A percentile compares a stretch with the other conserved stretches of the same genome.
phyloP scores from a whole-genome alignment of 2,797 vertebrate genomes.

The Helostoma temminkii region DNA sequence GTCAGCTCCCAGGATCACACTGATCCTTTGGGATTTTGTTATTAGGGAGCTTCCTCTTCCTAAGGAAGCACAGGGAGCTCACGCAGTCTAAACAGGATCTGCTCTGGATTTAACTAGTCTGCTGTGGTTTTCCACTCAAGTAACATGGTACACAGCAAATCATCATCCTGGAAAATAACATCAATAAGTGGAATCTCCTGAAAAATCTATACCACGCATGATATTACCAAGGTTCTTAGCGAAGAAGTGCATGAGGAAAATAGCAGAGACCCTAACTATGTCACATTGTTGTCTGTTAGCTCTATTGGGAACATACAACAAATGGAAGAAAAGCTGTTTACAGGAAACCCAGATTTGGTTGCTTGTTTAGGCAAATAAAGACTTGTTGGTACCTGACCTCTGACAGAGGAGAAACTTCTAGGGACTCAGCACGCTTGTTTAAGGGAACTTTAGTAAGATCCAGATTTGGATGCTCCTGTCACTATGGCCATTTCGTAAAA shows the following conservation, averaged over 20 bases:
- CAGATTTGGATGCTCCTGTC: too few species aligned
- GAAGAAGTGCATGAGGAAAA: too few species aligned
- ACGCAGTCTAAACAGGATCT: conserved; percentile 6
- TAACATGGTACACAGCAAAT: conserved; percentile 17
- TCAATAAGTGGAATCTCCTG: neutral
- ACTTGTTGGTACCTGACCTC: too few species aligned
- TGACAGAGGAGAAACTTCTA: too few species aligned
- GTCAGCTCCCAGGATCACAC: neutral
- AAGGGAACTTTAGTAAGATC: too few species aligned
- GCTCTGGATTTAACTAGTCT: conserved; percentile 30
- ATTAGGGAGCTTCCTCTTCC: conserved; percentile 30
- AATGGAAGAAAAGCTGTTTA: too few species aligned
- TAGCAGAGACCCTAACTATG: too few species aligned
- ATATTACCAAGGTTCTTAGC: neutral
- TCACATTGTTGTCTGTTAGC: too few species aligned
- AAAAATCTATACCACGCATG: neutral
- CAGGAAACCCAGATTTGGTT: too few species aligned
- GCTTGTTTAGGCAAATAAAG: too few species aligned
- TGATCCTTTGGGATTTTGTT: conserved; percentile 17
- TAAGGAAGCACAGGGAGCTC: neutral
- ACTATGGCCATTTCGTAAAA: neutral
- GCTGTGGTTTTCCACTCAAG: neutral
- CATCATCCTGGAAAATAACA: conserved; percentile 5
- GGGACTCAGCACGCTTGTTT: too few species aligned
- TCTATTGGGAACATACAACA: too few species aligned